Conservation (phyloP, 2,888 invertebrate species). For the Eupithecia insigniata region DNA sequence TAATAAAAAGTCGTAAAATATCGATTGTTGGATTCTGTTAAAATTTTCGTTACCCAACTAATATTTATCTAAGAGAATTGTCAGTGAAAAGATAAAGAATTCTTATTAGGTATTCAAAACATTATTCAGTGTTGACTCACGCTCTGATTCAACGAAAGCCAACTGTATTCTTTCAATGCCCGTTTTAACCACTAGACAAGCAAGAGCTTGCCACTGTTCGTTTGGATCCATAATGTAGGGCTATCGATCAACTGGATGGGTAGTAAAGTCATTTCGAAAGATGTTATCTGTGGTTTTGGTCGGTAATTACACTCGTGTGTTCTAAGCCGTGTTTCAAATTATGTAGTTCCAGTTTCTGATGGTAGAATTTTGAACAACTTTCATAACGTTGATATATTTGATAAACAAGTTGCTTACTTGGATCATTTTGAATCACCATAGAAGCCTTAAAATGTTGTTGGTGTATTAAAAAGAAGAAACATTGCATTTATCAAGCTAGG, state of each 20-base stretch:
- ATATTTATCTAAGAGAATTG: not conserved
- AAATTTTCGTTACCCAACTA: not conserved
- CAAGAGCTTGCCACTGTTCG: slow-evolving; percentile 24
- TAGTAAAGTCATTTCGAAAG: slow-evolving; percentile 44
- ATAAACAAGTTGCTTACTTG: not conserved
- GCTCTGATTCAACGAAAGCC: slow-evolving; percentile 26
- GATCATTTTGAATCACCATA: not conserved
- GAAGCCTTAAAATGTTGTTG: not conserved
- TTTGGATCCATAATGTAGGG: slow-evolving; percentile 40
- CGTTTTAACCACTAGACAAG: slow-evolving; percentile 32
- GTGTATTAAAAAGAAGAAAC: not conserved
- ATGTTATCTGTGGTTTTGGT: slow-evolving; percentile 42
- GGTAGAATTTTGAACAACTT: not conserved
- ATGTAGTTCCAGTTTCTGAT: slow-evolving; percentile 6
- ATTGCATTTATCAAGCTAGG: not conserved
- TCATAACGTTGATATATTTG: not conserved
- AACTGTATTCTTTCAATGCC: slow-evolving; percentile 18
- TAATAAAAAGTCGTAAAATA: not conserved
- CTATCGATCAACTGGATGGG: slow-evolving; percentile 46
- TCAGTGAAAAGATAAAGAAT: not conserved
- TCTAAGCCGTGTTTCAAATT: slow-evolving; percentile 19
- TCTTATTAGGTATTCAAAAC: slow-evolving; percentile 13
- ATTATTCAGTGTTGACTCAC: slow-evolving; percentile 29
- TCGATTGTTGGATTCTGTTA: not conserved
- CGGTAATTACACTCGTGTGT: slow-evolving; percentile 39